These are phyloP conservation scores for Nothobranchius kuhntae DNA, from an alignment of 2,113 vertebrate species.

Conservation along the genomic window DNA sequence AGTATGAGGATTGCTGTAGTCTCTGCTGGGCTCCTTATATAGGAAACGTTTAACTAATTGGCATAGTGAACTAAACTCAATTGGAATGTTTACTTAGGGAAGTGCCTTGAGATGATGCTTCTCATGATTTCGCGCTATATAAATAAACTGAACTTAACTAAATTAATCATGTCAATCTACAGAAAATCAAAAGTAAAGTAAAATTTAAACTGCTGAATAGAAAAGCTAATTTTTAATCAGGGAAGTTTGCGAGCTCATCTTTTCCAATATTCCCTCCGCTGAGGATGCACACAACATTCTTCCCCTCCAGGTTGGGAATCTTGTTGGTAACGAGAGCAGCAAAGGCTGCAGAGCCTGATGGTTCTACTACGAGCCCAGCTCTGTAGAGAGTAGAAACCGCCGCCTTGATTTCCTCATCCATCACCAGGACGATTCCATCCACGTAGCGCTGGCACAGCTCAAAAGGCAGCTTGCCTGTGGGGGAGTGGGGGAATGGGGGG, in stretches of 20 bases:
- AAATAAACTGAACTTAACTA: too few species aligned
- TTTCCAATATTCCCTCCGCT: constrained; percentile 80
- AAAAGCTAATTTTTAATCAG: constrained; percentile 43
- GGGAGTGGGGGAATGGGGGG: too few species aligned
- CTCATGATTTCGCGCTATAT: too few species aligned
- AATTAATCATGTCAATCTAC: too few species aligned
- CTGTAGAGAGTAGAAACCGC: constrained; percentile 74
- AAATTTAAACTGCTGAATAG: too few species aligned
- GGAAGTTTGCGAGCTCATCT: constrained; percentile 74
- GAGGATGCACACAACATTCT: constrained; percentile 72
- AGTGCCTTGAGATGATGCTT: too few species aligned
- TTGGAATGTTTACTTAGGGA: too few species aligned
- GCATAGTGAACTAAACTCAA: too few species aligned
- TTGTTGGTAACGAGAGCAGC: constrained; percentile 71
- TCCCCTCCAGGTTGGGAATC: constrained; percentile 72
- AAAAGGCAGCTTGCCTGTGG: constrained; percentile 73
- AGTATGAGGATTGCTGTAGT: too few species aligned
- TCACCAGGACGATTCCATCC: constrained; percentile 76
- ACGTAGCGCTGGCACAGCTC: constrained; percentile 73
- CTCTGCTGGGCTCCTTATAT: too few species aligned
- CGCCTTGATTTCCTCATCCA: constrained; percentile 74
- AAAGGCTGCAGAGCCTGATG: constrained; percentile 76
- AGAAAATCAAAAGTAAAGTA: too few species aligned
- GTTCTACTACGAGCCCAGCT: constrained; percentile 78
- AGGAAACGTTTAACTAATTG: too few species aligned